Base-by-base conservation (phyloP, 2,113 vertebrate species). In the Rhombomys opimus region DNA sequence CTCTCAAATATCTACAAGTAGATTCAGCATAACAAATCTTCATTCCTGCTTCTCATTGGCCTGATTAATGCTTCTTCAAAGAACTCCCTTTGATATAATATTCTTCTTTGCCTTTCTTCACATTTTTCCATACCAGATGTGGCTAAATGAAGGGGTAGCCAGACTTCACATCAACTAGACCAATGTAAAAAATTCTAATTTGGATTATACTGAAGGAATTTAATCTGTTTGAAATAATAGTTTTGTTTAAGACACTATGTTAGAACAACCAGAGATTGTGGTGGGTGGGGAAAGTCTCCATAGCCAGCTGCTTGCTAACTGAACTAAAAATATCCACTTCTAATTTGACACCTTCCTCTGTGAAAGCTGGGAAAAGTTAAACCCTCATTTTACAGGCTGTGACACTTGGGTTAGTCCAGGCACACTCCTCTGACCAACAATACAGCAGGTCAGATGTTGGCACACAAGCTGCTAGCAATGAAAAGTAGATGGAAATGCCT, bases 1-100 rank as follows among this genome's bases (percentile, higher is more conserved):
- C 20, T 94, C 67, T 96, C 46, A 89, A 90, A 96, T 93, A 96
- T 78, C 92, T 91, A 87, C 73, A 95, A 90, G 70, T 90, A 68
- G 73, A 95, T 96, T n/a, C 8, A 18, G 67, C 46, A 59, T 80
- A 93, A 95, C 87, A 97, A 94, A 93, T 92, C 92, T 97, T 59
- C 72, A 88, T 88, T 92, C 93, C 41, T 78, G 61, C 7, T 91
- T 52, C 63, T 93, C 68, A 15, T 67, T 96, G 90, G 8, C 82
- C 63, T 81, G 57, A 70, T 89, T 85, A 88, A 73, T n/a, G 90
- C 46, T 5, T 95, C 67, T 73, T 15, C 77, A 75, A 89, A 87
- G 59, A 93, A 61, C 6, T 7, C 30, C 9, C 11, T 61, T 80
- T 50, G 23, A 87, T 85, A 89, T 65, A 88, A 94, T 95, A 87